A percentile compares a stretch with the other conserved stretches of the same genome.
Conservation (phyloP, 2,888 invertebrate genomes). For the Tenthredo notha region DNA sequence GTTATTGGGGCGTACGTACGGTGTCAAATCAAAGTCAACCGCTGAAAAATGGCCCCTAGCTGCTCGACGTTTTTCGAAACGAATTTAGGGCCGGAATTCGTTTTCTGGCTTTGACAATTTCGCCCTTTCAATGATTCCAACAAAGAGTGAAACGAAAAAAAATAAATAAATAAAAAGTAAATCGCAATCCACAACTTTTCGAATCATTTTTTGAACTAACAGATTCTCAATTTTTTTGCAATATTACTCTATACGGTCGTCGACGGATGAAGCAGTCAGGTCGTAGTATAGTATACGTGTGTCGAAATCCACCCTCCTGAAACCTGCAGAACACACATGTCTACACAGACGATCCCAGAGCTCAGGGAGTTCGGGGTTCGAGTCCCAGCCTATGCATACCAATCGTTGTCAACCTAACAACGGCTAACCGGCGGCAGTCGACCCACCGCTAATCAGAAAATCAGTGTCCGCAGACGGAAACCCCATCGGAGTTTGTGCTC, state of each 20-base stretch:
- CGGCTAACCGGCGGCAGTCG: constrained; percentile 77
- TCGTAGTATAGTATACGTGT: neutral
- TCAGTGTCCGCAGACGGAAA: constrained; percentile 73
- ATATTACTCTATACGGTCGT: neutral
- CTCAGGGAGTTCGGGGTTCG: constrained; percentile 64
- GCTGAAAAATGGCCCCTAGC: constrained; percentile 70
- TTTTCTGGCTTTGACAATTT: neutral
- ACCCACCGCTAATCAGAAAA: constrained; percentile 77
- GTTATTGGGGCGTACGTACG: constrained; percentile 60
- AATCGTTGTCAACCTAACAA: constrained; percentile 77
- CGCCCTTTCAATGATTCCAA: neutral
- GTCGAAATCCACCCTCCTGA: neutral
- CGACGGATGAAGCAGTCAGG: neutral
- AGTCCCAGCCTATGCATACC: constrained; percentile 78
- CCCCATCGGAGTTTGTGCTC: constrained; percentile 68
- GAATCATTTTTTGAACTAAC: neutral
- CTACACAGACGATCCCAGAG: constrained; percentile 27
- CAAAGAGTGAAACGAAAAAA: neutral
- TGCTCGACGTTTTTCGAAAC: neutral
- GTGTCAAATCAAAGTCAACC: constrained; percentile 72
- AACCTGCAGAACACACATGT: neutral
- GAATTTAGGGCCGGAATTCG: neutral
- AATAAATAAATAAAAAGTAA: neutral
- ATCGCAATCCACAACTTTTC: neutral
- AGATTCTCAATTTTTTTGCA: neutral